Evolutionary conservation across 2,113 vertebrate genomes (phyloP), one percentile per base, ranked within the genome.

Genomic region (Pterocles orientalis): DNA sequence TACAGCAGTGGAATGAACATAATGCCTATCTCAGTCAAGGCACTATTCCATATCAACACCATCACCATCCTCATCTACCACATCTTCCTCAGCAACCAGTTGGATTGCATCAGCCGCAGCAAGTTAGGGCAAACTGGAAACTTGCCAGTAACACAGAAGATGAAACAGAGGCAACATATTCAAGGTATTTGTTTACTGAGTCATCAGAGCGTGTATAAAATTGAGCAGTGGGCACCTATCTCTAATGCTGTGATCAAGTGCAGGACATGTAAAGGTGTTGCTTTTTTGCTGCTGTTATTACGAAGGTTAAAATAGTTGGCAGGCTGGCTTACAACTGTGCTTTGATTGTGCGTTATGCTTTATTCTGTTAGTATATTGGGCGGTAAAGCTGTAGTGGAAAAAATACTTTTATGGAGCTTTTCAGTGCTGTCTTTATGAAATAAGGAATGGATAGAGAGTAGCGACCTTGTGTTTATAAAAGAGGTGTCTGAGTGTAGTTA

Each of bases 1-100:
- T 99, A 60, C 98, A 99, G 94, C 99, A 99, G 94, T 99, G 99
- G 99, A 98, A 97, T 15, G 99, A 99, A 81, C 98, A 98, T 26
- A 98, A 98, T 23, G 98, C 99, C 91, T 99, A 98, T 94, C 98
- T 99, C 93, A 97, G 97, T 90, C 99, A 99, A 95, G 98, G 99
- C 73, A 92, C 98, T 56, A 97, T 99, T 77, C 97, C 99, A 29
- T 99, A 98, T 97, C 98, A 99, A 57, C 97, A 99, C 96, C 98
- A 98, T 78, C 99, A 98, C 90, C 99, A 98, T 34, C 98, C 98
- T 84, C 98, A 99, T 96, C 98, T 99, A 79, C 98, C 98, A 68
- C 99, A 99, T 92, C 98, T 99, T 66, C 97, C 98, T 95, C 99
- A 99, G 97, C 98, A 99, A 4, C 98, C 98, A 88, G 93, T 99